phyloP scores from a whole-genome alignment of 2,888 invertebrate species.

The Dolomedes plantarius region DNA sequence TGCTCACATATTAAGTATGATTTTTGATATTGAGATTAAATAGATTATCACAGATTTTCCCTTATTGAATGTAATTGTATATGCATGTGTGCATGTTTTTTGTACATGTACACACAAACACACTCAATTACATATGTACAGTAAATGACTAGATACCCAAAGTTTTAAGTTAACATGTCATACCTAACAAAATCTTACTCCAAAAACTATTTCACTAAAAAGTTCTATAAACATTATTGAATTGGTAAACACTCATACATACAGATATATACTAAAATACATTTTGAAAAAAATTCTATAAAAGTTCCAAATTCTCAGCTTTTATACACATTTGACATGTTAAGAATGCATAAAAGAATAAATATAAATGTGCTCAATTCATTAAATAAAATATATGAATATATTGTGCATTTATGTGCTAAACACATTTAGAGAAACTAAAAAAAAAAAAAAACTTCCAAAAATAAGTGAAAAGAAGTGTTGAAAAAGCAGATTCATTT shows the following conservation, averaged over 20 bases:
- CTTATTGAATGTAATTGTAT: neutral
- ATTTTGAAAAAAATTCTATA: conserved; percentile 48
- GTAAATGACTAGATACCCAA: conserved; percentile 46
- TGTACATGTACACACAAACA: neutral
- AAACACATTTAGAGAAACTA: too few species aligned
- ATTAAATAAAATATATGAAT: neutral
- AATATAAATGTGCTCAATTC: neutral
- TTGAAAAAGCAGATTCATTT: too few species aligned
- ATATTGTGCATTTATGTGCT: neutral
- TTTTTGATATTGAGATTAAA: conserved; percentile 21
- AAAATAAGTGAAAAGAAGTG: too few species aligned
- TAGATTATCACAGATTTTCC: conserved; percentile 60
- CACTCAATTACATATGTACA: too few species aligned
- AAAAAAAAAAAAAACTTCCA: too few species aligned
- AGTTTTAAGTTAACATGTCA: neutral
- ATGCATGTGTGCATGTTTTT: too few species aligned
- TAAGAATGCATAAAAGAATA: neutral
- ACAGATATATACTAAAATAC: conserved; percentile 45
- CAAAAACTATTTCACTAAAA: conserved; percentile 50
- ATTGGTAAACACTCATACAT: conserved; percentile 14
- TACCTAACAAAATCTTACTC: conserved; percentile 32
- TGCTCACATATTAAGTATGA: neutral
- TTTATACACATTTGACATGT: neutral
- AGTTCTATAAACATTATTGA: conserved; percentile 33
- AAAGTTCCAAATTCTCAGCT: conserved; percentile 26